Evolutionary conservation across 2,888 invertebrate genomes (phyloP).

Genomic region (Rotaria magnacalcarata): DNA sequence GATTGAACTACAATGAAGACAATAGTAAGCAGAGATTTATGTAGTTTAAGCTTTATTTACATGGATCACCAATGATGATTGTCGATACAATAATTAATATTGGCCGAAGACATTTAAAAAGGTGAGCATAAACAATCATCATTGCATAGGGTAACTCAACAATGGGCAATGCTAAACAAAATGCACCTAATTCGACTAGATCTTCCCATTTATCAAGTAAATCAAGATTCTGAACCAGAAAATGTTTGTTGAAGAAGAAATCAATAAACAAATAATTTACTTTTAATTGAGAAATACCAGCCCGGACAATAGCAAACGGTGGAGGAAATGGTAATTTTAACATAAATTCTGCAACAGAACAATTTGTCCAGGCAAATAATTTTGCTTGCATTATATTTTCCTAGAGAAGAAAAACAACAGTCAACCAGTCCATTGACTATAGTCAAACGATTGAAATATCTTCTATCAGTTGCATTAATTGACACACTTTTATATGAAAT

Average conservation of each 20-base stretch:
- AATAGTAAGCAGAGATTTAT: background rate
- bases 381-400: conserved; percentile 34
- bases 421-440: no score
- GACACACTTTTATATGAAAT: no score
- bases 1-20: background rate
- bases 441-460: no score
- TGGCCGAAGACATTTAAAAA: conserved; percentile 25
- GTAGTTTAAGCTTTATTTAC: background rate
- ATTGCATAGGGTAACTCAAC: background rate
- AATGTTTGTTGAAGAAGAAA: background rate
- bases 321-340: conserved; percentile 10
- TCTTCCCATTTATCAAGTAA: conserved; percentile 31
- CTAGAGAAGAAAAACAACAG: background rate
- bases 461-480: no score
- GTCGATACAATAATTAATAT: background rate
- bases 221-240: conserved; percentile 23
- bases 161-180: conserved; percentile 14
- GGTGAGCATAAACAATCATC: conserved; percentile 23
- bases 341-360: conserved; percentile 27
- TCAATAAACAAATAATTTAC: background rate
- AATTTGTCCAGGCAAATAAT: conserved; percentile 25
- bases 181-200: background rate
- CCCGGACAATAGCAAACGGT: background rate
- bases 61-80: conserved; percentile 8
- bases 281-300: background rate